phyloP scores from a whole-genome alignment of 2,888 invertebrate species.

The Tineola bisselliella region DNA sequence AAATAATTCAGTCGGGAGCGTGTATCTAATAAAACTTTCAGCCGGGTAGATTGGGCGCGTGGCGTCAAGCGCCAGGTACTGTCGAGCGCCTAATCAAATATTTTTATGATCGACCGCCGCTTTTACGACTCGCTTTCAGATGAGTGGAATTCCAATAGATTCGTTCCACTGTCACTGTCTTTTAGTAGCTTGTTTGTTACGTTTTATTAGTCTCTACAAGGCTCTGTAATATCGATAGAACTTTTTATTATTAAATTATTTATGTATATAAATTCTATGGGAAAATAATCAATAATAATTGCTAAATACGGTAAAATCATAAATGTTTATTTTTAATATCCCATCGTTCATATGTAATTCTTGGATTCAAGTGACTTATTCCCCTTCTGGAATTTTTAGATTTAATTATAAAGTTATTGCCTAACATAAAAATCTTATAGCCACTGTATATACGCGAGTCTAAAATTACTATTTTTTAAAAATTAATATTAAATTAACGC shows the following conservation, averaged over 20 bases:
- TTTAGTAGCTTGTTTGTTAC: constrained; percentile 3
- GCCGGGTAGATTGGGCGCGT: constrained; percentile 41
- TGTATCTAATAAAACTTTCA: constrained; percentile 53
- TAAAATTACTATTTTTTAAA: too few relatives aligned
- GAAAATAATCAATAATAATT: too few relatives aligned
- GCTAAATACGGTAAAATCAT: too few relatives aligned
- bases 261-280: too few relatives aligned
- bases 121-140: constrained; percentile 45
- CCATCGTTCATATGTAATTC: not conserved
- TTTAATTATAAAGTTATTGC: not conserved
- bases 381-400: not conserved
- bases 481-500: too few relatives aligned
- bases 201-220: not conserved
- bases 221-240: not conserved
- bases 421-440: not conserved
- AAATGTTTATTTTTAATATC: too few relatives aligned
- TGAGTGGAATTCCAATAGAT: constrained; percentile 14
- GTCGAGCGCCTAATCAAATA: constrained; percentile 55
- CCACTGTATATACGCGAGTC: not conserved
- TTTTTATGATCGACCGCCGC: constrained; percentile 63
- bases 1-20: constrained; percentile 13
- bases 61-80: constrained; percentile 33
- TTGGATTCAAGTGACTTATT: not conserved
- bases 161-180: not conserved
- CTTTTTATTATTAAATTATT: not conserved